Conservation (phyloP, 1,140 invertebrate species). For the Drosophila mauritiana region DNA sequence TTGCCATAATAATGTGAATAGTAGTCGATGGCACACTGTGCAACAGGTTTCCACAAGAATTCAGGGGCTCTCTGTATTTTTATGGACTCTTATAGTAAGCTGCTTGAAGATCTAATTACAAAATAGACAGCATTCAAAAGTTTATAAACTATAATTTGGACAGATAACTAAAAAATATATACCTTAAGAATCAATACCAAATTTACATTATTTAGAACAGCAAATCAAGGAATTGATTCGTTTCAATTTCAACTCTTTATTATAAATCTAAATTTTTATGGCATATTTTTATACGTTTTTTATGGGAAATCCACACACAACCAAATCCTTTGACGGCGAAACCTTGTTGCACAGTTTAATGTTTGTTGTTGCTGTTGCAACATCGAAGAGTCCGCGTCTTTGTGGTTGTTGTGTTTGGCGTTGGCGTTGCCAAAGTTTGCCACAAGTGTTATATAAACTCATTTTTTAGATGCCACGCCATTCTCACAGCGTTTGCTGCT, state of each 20-base stretch:
- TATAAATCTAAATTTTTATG: background rate
- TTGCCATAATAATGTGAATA: conserved; percentile 75
- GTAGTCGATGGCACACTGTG: conserved; percentile 56
- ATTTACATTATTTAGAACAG: no score
- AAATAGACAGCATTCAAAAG: background rate
- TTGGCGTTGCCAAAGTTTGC: conserved; percentile 52
- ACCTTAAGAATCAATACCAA: no score
- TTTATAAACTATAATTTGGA: no score
- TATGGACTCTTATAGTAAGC: background rate
- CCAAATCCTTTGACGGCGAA: conserved; percentile 2
- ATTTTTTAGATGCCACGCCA: conserved; percentile 78
- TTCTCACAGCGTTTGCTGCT: conserved; percentile 65
- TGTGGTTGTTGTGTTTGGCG: conserved; percentile 43
- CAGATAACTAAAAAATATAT: no score
- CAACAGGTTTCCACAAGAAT: conserved; percentile 36
- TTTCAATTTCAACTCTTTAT: no score
- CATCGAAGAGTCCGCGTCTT: conserved; percentile 39
- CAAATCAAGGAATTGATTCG: no score
- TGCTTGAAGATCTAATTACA: background rate
- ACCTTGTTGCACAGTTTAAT: conserved; percentile 47
- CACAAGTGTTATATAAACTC: conserved; percentile 76
- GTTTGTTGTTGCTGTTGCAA: conserved; percentile 53
- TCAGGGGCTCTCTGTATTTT: no score
- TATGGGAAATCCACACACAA: background rate
- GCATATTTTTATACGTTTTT: no score